Evolutionary conservation across 2,888 invertebrate genomes (phyloP), one percentile per base, ranked within the genome.

Genomic region (Gisinianus flammeolus): DNA sequence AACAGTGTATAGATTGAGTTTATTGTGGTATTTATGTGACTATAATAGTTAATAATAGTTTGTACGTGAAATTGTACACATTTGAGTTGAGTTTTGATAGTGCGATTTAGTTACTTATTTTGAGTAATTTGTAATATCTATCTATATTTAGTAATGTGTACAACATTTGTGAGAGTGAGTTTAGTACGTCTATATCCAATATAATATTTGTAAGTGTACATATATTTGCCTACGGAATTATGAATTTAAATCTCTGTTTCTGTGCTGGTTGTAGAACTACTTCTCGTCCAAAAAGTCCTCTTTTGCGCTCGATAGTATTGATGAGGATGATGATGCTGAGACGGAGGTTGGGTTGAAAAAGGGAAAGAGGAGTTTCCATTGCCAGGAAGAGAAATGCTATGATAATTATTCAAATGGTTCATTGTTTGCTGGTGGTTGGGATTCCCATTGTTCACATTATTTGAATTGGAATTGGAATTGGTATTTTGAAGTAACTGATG

Each of bases 301-400:
- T 84, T 84, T 79, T 84, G 82, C 75, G 82, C 82, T 78, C 83
- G 76, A 77, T 84, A 84, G 75, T 83, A 84, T 69, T 81, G 81
- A 77, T 71, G 70, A 56, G 70, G 64, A 19, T 68, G 76, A 78
- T 77, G 73, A 6, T 71, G 71, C 30, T 73, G 73, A 16, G 31
- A 35, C 4, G 16, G 31, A 77, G 71, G 70, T 69, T 77, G 19
- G 77, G 75, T 26, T 72, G 69, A 35, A 71, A 71, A 12, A 62
- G 79, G 52, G 44, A 72, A 24, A 35, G 35, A 58, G 30, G 54
- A 62, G 67, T 52, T 69, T 26, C 62, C 58, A 66, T 82, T 75
- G 26, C 72, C 66, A 70, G 76, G 72, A 31, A 67, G 66, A 28
- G 71, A 56, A 12, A 68, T n/a, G 4, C 68, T 31, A 64, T 74